A percentile compares a stretch with the other conserved stretches of the same genome.
phyloP scores from a whole-genome alignment of 2,113 vertebrate species.

The Mohoua ochrocephala region DNA sequence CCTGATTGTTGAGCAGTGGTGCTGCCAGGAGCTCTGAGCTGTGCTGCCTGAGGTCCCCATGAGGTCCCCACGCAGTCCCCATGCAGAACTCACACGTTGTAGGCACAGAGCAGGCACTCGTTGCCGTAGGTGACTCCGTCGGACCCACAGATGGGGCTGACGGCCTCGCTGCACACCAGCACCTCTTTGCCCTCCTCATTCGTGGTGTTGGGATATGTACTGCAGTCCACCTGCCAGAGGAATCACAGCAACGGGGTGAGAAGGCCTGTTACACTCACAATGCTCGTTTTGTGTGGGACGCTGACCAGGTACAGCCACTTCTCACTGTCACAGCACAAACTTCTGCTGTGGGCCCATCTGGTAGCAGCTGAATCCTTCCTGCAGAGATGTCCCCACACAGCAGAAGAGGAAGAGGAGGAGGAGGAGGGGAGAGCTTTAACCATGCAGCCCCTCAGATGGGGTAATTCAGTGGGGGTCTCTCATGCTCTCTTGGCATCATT shows the following conservation, averaged over 20 bases:
- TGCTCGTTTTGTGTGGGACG: not conserved
- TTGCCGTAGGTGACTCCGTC: slow-evolving; percentile 6
- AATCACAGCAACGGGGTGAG: not conserved
- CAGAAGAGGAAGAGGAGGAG: not conserved
- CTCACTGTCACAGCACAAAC: not conserved
- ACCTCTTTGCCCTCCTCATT: not conserved
- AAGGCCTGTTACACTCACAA: accelerated
- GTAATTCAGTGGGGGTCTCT: not conserved
- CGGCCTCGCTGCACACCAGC: not conserved
- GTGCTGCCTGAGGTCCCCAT: not conserved
- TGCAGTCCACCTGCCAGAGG: slow-evolving; percentile 49
- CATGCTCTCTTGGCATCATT: not conserved
- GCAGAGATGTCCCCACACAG: not conserved
- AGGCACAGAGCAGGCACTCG: slow-evolving; percentile 29
- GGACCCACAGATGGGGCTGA: not conserved
- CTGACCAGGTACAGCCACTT: not conserved
- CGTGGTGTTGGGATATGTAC: not conserved
- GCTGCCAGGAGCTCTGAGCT: not conserved
- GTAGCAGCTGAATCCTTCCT: not conserved
- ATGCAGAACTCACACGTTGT: not conserved
- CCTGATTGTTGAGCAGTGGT: not conserved
- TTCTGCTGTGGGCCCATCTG: not conserved
- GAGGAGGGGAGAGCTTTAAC: not conserved
- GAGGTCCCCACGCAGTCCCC: accelerated
- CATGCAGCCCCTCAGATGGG: no score